Conservation (phyloP, 2,113 vertebrate species). For the Ammodytes marinus region DNA sequence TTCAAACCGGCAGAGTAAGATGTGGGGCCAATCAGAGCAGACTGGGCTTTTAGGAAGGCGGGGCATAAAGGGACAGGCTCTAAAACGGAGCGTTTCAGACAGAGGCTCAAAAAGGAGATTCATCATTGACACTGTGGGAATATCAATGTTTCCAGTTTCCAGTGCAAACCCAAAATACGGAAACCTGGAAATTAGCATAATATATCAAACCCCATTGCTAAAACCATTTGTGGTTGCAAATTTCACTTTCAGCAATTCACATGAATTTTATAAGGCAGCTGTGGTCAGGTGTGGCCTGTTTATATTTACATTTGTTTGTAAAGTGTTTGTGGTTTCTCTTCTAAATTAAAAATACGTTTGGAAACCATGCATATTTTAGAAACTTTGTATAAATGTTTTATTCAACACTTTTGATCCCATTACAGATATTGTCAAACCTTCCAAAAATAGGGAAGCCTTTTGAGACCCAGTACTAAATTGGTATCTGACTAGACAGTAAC, state of each 20-base stretch:
- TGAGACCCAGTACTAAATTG: no score
- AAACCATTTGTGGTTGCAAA: not conserved
- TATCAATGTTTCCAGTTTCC: no score
- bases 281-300: not conserved
- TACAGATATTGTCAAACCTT: not conserved
- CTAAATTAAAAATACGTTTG: not conserved
- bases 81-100: no score
- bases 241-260: not conserved
- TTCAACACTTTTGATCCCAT: not conserved
- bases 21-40: no score
- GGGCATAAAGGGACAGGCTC: no score
- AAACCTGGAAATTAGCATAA: constrained; percentile 33
- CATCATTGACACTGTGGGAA: no score
- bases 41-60: no score
- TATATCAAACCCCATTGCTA: constrained; percentile 15
- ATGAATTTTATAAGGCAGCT: not conserved
- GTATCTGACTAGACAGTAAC: no score
- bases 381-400: not conserved
- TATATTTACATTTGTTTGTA: no score
- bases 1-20: no score
- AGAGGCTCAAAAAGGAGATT: no score
- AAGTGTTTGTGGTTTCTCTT: not conserved
- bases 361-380: not conserved
- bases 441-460: not conserved
- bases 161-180: no score